Evolutionary conservation across 2,888 invertebrate genomes (phyloP), one percentile per base, ranked within the genome.

Genomic region (Stenodera caucasica): DNA sequence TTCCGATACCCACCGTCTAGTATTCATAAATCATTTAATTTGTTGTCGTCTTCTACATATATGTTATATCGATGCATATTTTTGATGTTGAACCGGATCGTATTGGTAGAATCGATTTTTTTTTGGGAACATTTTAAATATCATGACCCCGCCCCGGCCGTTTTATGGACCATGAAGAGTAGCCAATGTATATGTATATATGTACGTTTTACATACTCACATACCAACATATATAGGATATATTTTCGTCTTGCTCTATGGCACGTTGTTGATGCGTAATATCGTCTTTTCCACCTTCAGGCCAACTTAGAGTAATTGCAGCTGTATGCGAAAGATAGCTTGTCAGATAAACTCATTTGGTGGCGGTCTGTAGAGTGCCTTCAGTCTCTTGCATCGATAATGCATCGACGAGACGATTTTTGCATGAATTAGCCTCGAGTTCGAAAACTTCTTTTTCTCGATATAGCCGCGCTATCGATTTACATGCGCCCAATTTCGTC

Each of bases 271-370:
- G 29, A 18, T 26, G 15, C 61, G 56, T 58, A 55, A 52, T 50
- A 56, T 53, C 59, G 32, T 61, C 64, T 50, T 58, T 63, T 58
- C 60, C 67, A 65, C 74, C 77, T 71, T 66, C 69, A 70, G 77
- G 76, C 72, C 67, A 71, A 73, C 71, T 73, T 73, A 76, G 75
- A 74, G 75, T 77, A 77, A 77, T 77, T 77, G 77, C 77, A 69
- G 74, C 73, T 72, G 71, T 75, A 73, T 74, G 74, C 73, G 71
- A 72, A 64, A 75, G 76, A 77, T 76, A 72, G 70, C 71, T 73
- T 71, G 72, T 72, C 72, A 72, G 76, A 77, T 77, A 76, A 75
- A 71, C 70, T 69, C 72, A 72, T 75, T 74, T 75, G 75, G 73
- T 73, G 73, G 73, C 72, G 70, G 70, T 67, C 66, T 58, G 59